A percentile compares a stretch with the other conserved stretches of the same genome.
Conservation (phyloP, 2,113 vertebrate genomes). For the human (Homo sapiens) region GRCh38 chr12:114251501-114252000, state of each 20-base stretch:
- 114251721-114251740: neutral
- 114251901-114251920: neutral
- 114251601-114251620: neutral
- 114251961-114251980: neutral
- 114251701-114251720: neutral
- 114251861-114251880: neutral
- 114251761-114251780: neutral
- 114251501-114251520: neutral
- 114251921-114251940: neutral
- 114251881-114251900: neutral
- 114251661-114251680: no score
- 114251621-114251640: neutral
- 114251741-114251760: neutral
- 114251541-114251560: neutral
- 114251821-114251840: neutral
- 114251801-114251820: neutral
- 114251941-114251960: neutral
- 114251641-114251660: neutral
- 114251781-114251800: neutral
- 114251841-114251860: neutral
- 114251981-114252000: neutral
- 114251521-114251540: neutral
- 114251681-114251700: neutral
- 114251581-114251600: neutral
- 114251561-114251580: neutral